Conservation (phyloP, 2,888 invertebrate genomes). For the Tiliacea aurago region DNA sequence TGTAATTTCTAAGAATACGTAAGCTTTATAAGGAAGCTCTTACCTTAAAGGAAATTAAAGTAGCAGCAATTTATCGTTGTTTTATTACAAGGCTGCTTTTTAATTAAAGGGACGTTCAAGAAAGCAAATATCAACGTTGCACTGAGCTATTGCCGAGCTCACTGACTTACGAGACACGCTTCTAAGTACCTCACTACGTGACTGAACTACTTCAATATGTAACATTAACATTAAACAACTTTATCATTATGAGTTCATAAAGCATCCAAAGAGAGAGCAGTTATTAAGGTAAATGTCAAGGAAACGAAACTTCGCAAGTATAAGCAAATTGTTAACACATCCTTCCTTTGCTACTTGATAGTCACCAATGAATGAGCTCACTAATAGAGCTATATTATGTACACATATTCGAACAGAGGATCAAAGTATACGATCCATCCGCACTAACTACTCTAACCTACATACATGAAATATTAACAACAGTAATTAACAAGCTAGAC, state of each 20-base stretch:
- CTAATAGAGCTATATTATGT: conserved; percentile 31
- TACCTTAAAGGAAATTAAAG: conserved; percentile 46
- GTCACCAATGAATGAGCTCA: conserved; percentile 34
- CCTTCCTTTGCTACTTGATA: conserved; percentile 9
- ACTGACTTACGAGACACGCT: conserved; percentile 39
- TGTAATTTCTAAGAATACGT: conserved; percentile 13
- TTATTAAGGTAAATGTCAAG: conserved; percentile 1
- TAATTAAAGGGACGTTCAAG: conserved; percentile 31
- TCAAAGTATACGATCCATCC: conserved; percentile 44
- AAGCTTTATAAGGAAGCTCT: conserved; percentile 19
- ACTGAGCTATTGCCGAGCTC: conserved; percentile 51
- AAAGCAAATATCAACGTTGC: conserved; percentile 41
- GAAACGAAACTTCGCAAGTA: conserved; percentile 14
- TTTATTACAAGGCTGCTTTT: conserved; percentile 50
- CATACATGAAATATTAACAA: conserved; percentile 58
- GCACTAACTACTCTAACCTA: conserved; percentile 49
- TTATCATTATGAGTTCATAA: conserved; percentile 5
- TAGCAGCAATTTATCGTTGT: conserved; percentile 45
- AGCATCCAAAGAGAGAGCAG: neutral
- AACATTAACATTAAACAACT: conserved; percentile 4
- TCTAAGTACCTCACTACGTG: conserved; percentile 1
- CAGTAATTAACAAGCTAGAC: conserved; percentile 66
- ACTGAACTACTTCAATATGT: neutral
- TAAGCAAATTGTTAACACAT: conserved; percentile 20
- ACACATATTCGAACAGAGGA: conserved; percentile 34